Base-by-base conservation (phyloP, 2,797 vertebrate genomes). In the Cercopithecus neglectus region DNA sequence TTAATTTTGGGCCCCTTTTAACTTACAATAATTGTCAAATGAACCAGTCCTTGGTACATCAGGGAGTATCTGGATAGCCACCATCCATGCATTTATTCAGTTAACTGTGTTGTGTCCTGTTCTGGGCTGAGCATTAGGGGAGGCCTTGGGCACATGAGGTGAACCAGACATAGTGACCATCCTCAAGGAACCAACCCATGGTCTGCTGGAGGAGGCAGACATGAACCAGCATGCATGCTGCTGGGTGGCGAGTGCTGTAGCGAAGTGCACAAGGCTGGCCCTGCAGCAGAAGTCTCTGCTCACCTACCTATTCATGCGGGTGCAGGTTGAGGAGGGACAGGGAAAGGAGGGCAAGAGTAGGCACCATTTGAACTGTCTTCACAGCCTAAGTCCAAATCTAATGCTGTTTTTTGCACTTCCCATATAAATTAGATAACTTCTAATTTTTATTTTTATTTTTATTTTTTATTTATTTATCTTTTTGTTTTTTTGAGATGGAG, bases 401-500 rank as follows among this genome's bases (percentile, higher is more conserved):
- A 82, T 24, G 21, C 48, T 72, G 21, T 83, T 39, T 33, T 74
- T 86, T 22, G 26, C 28, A 50, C 21, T 46, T 4, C 39, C 30
- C 44, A 0, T 84, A 3, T 78, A 84, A 96, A 59, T 53, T 81
- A 95, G 91, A 74, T 39, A 61, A 76, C 44, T 80, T 96, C 39
- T 44, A 61, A 8, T 79, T 13, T 88, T 53, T 53, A 17, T 50
- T 90, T 88, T 53, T 53, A 17, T 50, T 90, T 93, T 59, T 57
- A 90, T 48, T 48, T 48, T 48, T 48, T 48, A 48, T 48, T 48
- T 48, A 14, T 48, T 48, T 48, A 48, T 48, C 4, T 50, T 50
- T 50, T 19, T 50, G 41, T 16, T 50, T 50, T 53, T 48, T 48
- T 48, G 48, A 14, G 53, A 53, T 53, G 53, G 19, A 21, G 53